Evolutionary conservation across 2,113 vertebrate genomes (phyloP).

Genomic region (Paralichthys olivaceus): DNA sequence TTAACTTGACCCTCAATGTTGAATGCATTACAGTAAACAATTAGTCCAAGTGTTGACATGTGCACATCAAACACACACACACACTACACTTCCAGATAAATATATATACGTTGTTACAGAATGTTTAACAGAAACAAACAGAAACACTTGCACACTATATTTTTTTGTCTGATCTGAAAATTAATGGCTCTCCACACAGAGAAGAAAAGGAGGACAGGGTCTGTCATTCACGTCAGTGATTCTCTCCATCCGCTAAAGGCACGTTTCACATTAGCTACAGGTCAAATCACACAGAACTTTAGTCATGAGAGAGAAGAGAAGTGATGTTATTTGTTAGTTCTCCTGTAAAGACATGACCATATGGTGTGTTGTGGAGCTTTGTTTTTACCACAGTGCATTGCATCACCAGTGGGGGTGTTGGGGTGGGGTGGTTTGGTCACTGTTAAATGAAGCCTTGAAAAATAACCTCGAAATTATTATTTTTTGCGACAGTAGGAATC

Average conservation of each 20-base stretch:
- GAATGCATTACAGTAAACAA: no score
- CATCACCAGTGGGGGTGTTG: not conserved
- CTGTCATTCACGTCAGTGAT: conserved; percentile 22
- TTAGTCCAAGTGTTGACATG: no score
- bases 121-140: not conserved
- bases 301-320: conserved; percentile 28
- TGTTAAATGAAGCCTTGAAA: not conserved
- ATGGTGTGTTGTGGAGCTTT: conserved; percentile 44
- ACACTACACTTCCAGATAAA: not conserved
- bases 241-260: conserved; percentile 14
- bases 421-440: not conserved
- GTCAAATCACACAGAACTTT: conserved; percentile 49
- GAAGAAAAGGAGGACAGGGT: conserved; percentile 25
- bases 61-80: not conserved
- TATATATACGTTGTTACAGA: no score
- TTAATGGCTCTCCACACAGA: not conserved
- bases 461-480: not conserved
- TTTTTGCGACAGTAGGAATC: not conserved
- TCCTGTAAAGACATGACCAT: conserved; percentile 11
- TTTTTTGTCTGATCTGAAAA: not conserved
- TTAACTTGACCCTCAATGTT: no score
- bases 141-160: not conserved
- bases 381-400: conserved; percentile 35
- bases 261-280: conserved; percentile 49
- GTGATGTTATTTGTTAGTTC: conserved; percentile 5